A percentile compares a stretch with the other conserved stretches of the same genome.
Conservation (phyloP, 2,797 vertebrate genomes). For the Linurgus olivaceus region DNA sequence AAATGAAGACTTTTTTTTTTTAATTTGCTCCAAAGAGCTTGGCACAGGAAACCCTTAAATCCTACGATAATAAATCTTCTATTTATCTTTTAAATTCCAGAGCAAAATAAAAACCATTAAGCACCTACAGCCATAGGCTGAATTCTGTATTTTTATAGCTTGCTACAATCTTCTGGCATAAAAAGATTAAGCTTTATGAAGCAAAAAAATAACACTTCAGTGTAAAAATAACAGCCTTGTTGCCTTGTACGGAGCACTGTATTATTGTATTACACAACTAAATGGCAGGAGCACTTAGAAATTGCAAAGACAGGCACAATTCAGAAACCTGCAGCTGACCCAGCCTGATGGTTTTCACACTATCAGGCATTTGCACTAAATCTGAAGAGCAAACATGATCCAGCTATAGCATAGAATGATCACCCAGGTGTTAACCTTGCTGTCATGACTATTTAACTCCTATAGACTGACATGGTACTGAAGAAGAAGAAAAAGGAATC, state of each 20-base stretch:
- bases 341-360: background rate
- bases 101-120: slow-evolving; percentile 33
- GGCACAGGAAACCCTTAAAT: slow-evolving; percentile 43
- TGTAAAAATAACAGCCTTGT: background rate
- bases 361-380: background rate
- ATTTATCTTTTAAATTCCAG: slow-evolving; percentile 38
- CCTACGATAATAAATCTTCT: slow-evolving; percentile 32
- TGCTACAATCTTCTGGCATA: background rate
- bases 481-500: background rate
- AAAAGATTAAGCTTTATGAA: background rate
- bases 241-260: background rate
- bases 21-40: slow-evolving; percentile 1
- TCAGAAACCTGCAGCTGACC: background rate
- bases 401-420: background rate
- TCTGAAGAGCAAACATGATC: background rate
- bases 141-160: background rate
- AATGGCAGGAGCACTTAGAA: background rate
- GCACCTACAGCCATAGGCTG: background rate
- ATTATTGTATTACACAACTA: background rate
- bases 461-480: background rate
- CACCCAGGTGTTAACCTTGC: background rate
- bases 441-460: background rate
- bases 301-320: background rate
- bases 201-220: background rate
- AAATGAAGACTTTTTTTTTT: background rate